Evolutionary conservation across 2,888 invertebrate genomes (phyloP).

Genomic region (Lumbricus terrestris): DNA sequence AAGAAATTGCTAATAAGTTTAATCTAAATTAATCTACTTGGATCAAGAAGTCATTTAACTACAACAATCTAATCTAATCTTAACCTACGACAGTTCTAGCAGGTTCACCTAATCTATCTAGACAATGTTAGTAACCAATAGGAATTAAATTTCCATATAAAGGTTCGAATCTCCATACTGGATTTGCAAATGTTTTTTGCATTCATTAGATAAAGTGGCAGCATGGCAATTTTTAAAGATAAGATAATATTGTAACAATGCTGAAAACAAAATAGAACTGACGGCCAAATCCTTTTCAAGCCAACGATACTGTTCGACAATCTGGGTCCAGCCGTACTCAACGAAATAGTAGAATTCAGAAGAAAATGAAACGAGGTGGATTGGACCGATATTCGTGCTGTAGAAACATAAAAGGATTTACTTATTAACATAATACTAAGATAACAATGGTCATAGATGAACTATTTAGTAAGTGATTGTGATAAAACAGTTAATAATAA

Average conservation of each 20-base stretch:
- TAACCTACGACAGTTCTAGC: neutral
- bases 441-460: neutral
- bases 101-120: neutral
- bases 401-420: conserved; percentile 48
- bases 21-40: neutral
- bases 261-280: conserved; percentile 18
- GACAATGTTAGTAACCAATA: neutral
- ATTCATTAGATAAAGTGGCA: no score
- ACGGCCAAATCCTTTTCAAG: conserved; percentile 75
- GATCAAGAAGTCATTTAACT: neutral
- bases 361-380: conserved; percentile 77
- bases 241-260: neutral
- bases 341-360: conserved; percentile 91
- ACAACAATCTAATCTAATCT: neutral
- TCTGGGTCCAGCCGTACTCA: conserved; percentile 77
- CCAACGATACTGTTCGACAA: conserved; percentile 69
- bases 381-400: conserved; percentile 59
- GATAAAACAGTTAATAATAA: neutral
- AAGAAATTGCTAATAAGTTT: neutral
- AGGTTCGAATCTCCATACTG: neutral
- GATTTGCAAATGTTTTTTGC: no score
- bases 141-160: neutral
- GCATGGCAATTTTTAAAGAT: neutral
- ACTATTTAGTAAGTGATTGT: neutral
- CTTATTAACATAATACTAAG: neutral